Percentiles rank a stretch among this genome's conserved stretches.
Evolutionary conservation across 2,797 vertebrate genomes (phyloP).

Genomic region (Poecile montanus): DNA sequence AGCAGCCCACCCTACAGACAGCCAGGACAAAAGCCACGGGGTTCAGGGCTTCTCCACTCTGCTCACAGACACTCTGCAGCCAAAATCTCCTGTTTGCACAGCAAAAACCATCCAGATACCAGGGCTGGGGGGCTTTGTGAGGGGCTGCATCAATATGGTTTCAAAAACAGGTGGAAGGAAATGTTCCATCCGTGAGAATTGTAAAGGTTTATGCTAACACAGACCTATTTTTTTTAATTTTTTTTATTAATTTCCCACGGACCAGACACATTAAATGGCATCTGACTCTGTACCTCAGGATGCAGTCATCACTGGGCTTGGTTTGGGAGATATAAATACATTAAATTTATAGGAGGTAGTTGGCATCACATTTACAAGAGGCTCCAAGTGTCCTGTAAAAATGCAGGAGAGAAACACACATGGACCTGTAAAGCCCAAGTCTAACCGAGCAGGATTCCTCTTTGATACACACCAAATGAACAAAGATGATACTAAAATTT

Average conservation of each 20-base stretch:
- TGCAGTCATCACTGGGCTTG: neutral
- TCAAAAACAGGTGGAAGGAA: neutral
- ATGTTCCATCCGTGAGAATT: neutral
- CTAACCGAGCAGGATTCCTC: neutral
- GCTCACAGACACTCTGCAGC: neutral
- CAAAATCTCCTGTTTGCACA: neutral
- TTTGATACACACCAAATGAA: neutral
- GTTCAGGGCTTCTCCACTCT: neutral
- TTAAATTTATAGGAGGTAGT: neutral
- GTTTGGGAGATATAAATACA: neutral
- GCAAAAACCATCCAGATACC: neutral
- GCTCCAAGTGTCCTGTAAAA: neutral
- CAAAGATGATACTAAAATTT: neutral
- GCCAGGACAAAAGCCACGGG: neutral
- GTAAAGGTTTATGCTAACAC: neutral
- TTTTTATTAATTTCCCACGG: neutral
- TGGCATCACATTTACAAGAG: neutral
- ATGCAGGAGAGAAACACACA: neutral
- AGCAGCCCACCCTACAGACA: neutral
- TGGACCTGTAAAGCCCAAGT: neutral
- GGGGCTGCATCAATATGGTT: neutral
- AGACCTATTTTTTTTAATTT: neutral
- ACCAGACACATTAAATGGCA: neutral
- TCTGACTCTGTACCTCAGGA: neutral
- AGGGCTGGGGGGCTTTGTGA: neutral